Evolutionary conservation across 2,797 vertebrate genomes (phyloP).

Genomic region (Balearica regulorum): DNA sequence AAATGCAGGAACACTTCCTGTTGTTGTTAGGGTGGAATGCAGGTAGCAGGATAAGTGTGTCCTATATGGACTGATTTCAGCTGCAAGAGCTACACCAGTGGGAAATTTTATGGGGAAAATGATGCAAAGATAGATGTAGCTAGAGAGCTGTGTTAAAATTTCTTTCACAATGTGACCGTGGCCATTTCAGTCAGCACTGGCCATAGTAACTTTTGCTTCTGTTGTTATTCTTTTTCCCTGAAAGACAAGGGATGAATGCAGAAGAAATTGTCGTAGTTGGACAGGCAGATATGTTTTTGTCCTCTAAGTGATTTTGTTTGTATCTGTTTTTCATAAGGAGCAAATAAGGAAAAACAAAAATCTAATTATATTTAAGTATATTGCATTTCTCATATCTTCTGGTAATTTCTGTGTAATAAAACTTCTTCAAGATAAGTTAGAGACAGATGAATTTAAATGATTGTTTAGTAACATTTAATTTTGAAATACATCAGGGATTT

Average conservation of each 20-base stretch:
- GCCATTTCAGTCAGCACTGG: neutral
- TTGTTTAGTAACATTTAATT: neutral
- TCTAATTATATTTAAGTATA: neutral
- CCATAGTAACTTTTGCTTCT: neutral
- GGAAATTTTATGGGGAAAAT: neutral
- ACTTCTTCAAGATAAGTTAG: neutral
- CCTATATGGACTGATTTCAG: neutral
- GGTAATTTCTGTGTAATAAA: neutral
- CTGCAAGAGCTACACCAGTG: neutral
- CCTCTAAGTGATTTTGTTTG: neutral
- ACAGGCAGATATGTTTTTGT: neutral
- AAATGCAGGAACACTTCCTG: neutral
- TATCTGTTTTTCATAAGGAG: neutral
- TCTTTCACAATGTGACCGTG: accelerated
- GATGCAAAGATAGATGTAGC: neutral
- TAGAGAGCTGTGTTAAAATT: neutral
- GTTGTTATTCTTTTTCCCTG: neutral
- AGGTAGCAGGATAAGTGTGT: neutral
- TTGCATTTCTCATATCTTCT: neutral
- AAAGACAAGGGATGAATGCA: neutral
- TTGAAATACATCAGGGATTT: neutral
- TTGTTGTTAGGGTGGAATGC: neutral
- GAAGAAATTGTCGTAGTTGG: neutral
- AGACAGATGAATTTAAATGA: neutral
- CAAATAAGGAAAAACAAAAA: neutral